These are phyloP conservation scores for Ferrisia virgata DNA, from an alignment of 2,888 invertebrate genomes.

Conservation along the genomic window DNA sequence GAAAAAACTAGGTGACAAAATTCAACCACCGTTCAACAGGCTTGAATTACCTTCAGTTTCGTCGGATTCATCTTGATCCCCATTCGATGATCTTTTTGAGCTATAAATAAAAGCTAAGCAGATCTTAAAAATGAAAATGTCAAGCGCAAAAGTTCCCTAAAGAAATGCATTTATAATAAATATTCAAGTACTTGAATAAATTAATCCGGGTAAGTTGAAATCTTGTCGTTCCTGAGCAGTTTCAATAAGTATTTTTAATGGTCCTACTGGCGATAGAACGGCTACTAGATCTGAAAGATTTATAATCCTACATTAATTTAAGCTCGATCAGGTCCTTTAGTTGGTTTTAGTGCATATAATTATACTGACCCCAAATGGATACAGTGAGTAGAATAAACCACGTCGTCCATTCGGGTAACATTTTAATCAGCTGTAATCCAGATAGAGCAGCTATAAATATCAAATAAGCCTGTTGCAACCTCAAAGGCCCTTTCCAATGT, in stretches of 20 bases:
- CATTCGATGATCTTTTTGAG: not conserved
- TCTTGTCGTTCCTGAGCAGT: slow-evolving; percentile 98
- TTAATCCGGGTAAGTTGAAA: slow-evolving; percentile 76
- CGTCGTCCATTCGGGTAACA: slow-evolving; percentile 97
- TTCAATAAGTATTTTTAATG: slow-evolving; percentile 93
- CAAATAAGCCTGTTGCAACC: slow-evolving; percentile 91
- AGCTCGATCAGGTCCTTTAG: too few relatives aligned
- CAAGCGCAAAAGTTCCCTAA: not conserved
- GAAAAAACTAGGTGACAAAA: too few relatives aligned
- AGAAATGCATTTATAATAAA: not conserved
- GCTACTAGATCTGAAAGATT: slow-evolving; percentile 71
- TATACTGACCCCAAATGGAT: slow-evolving; percentile 85
- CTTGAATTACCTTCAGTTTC: slow-evolving; percentile 2
- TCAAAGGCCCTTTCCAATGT: slow-evolving; percentile 96
- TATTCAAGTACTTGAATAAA: not conserved
- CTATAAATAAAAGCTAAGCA: not conserved
- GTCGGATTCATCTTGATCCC: not conserved
- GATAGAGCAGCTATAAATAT: slow-evolving; percentile 96
- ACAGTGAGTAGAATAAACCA: slow-evolving; percentile 96
- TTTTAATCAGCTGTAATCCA: slow-evolving; percentile 98
- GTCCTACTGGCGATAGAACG: slow-evolving; percentile 94
- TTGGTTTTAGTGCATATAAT: not conserved
- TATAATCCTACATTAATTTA: too few relatives aligned
- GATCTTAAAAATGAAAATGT: not conserved
- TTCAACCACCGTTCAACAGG: too few relatives aligned